A percentile compares a stretch with the other conserved stretches of the same genome.
These are phyloP conservation scores for Plestiodon gilberti DNA, from an alignment of 2,113 vertebrate species.

Conservation along the genomic window DNA sequence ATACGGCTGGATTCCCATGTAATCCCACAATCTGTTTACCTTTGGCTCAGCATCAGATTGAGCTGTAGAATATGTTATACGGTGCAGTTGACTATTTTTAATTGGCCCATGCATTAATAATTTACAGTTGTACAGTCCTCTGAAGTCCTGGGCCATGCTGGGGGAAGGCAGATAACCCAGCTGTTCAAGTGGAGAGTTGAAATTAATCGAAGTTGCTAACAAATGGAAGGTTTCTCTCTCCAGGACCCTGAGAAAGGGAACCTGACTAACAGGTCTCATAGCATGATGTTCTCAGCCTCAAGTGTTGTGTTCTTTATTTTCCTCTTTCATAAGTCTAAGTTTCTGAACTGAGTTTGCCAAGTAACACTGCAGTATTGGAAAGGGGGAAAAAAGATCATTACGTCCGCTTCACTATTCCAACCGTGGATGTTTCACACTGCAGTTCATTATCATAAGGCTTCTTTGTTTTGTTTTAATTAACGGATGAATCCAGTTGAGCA, in stretches of 20 bases:
- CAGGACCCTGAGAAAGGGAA: constrained; percentile 2
- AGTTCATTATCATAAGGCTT: neutral
- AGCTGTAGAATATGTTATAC: neutral
- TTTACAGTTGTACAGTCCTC: neutral
- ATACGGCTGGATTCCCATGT: neutral
- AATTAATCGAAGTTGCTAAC: constrained; percentile 4
- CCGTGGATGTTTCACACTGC: fast-evolving
- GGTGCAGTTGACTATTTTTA: neutral
- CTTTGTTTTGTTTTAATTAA: neutral
- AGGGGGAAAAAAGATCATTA: neutral
- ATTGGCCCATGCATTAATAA: neutral
- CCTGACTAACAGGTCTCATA: constrained; percentile 3
- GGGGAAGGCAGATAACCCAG: neutral
- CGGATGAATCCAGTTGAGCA: fast-evolving
- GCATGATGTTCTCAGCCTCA: neutral
- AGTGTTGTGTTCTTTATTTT: neutral
- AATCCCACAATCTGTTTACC: neutral
- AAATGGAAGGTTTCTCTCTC: neutral
- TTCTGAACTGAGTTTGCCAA: neutral
- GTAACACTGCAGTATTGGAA: fast-evolving
- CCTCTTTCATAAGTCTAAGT: neutral
- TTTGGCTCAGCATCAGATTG: neutral
- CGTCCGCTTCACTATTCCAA: neutral
- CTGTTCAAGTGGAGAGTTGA: constrained; percentile 2
- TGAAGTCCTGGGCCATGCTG: neutral